Base-by-base conservation (phyloP, 1,140 invertebrate species). In the Orchesella cincta region DNA sequence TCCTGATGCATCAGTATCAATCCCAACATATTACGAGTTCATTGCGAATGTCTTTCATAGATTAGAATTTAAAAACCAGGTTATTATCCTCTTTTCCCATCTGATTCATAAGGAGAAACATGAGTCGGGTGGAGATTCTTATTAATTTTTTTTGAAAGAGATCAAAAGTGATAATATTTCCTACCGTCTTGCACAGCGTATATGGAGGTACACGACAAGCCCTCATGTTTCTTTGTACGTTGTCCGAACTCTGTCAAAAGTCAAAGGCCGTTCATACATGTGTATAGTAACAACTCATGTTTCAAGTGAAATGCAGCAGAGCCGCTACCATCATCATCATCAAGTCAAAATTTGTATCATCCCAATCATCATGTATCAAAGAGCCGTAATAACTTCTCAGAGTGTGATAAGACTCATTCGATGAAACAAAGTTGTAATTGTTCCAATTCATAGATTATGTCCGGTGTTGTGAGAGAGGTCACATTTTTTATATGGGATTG, bases 21-120 rank as follows among this genome's bases (percentile, higher is more conserved):
- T 46, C 39, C 39, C 18, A 18, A n/a, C n/a, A n/a, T n/a, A n/a
- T n/a, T n/a, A n/a, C n/a, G n/a, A n/a, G n/a, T n/a, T n/a, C n/a
- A n/a, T n/a, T 46, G 39, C 52, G 23, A 57, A 18, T 26, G 23
- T n/a, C 5, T 57, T 26, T 57, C 52, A 57, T 46, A 57, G 52
- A 57, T 57, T 57, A 57, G n/a, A n/a, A n/a, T n/a, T n/a, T n/a
- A n/a, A n/a, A 57, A 57, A 57, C 52, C 23, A 57, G 52, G 52
- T 57, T 57, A 57, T 57, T 57, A 57, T 26, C 52, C 52, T 57
- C 52, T n/a, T 57, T 57, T 57, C 18, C 18, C 18, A 5, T 46
- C 5, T 46, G n/a, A 46, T 46, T 46, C 39, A 46, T 18, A 46
- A 46, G 18, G 18, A 46, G 39, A 8, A 46, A 18, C 39, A 46